Percentiles rank a stretch among this genome's conserved stretches.
Conservation (phyloP, 2,888 invertebrate genomes). For the Drosophila fulvimacula region DNA sequence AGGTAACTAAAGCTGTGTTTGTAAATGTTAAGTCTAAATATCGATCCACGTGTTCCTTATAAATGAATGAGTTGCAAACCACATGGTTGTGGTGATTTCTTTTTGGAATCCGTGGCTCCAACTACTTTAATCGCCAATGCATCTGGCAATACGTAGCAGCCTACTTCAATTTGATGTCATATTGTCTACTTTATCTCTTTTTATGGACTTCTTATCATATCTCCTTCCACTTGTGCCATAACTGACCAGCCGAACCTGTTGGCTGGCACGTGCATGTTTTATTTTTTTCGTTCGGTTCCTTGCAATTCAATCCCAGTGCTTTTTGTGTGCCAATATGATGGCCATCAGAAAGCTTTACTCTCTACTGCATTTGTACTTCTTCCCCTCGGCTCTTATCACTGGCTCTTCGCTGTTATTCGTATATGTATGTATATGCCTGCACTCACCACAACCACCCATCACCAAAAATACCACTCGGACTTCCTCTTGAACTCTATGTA, state of each 20-base stretch:
- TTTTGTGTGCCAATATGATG: slow-evolving; percentile 38
- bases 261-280: slow-evolving; percentile 66
- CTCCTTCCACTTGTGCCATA: slow-evolving; percentile 48
- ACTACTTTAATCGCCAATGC: slow-evolving; percentile 70
- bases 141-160: slow-evolving; percentile 68
- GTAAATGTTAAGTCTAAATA: slow-evolving; percentile 65
- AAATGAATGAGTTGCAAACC: slow-evolving; percentile 73
- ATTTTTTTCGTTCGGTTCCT: slow-evolving; percentile 50
- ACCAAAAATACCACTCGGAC: slow-evolving; percentile 43
- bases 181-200: slow-evolving; percentile 42
- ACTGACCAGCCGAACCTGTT: slow-evolving; percentile 40
- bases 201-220: slow-evolving; percentile 54
- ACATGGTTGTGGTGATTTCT: slow-evolving; percentile 68
- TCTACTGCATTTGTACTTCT: slow-evolving; percentile 44
- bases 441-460: slow-evolving; percentile 59
- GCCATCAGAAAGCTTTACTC: slow-evolving; percentile 44
- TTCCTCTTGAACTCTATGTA: slow-evolving; percentile 41
- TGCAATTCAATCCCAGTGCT: slow-evolving; percentile 57
- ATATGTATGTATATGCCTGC: slow-evolving; percentile 50
- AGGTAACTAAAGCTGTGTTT: slow-evolving; percentile 86
- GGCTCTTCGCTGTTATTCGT: slow-evolving; percentile 61
- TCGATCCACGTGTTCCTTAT: slow-evolving; percentile 50
- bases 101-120: slow-evolving; percentile 60
- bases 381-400: slow-evolving; percentile 43
- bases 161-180: slow-evolving; percentile 70